phyloP scores from a whole-genome alignment of 2,888 invertebrate genomes.

The Sminthurinus aureus region DNA sequence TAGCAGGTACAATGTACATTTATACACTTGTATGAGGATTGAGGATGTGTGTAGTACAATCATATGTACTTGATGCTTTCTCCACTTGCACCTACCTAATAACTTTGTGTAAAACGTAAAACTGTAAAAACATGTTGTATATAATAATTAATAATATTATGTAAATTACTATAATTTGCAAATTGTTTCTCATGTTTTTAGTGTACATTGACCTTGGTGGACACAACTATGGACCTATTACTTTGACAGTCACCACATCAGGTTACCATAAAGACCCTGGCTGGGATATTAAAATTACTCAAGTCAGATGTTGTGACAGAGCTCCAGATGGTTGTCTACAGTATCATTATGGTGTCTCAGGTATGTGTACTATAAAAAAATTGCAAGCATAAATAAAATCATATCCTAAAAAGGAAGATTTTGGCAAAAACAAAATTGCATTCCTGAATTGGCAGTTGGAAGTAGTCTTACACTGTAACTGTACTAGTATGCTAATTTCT shows the following conservation, averaged over 20 bases:
- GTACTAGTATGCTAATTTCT: slow-evolving; percentile 7
- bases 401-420: too few species aligned
- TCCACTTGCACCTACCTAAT: too few species aligned
- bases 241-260: slow-evolving; percentile 58
- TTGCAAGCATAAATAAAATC: too few species aligned
- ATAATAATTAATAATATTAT: too few species aligned
- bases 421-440: not conserved
- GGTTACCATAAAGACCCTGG: slow-evolving; percentile 60
- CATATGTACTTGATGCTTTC: too few species aligned
- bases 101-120: not conserved
- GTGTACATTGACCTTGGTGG: slow-evolving; percentile 60
- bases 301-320: slow-evolving; percentile 59
- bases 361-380: slow-evolving; percentile 29
- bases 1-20: too few species aligned
- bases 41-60: too few species aligned
- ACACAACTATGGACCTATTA: slow-evolving; percentile 59
- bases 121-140: slow-evolving; percentile 8
- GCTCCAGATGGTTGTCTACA: slow-evolving; percentile 59
- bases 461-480: too few species aligned
- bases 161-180: too few species aligned
- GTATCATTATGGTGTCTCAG: slow-evolving; percentile 59
- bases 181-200: slow-evolving; percentile 31
- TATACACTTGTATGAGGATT: too few species aligned
- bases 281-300: slow-evolving; percentile 60
- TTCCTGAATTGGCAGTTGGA: too few species aligned